Conservation (phyloP, 2,113 vertebrate species). For the Silurus glanis region DNA sequence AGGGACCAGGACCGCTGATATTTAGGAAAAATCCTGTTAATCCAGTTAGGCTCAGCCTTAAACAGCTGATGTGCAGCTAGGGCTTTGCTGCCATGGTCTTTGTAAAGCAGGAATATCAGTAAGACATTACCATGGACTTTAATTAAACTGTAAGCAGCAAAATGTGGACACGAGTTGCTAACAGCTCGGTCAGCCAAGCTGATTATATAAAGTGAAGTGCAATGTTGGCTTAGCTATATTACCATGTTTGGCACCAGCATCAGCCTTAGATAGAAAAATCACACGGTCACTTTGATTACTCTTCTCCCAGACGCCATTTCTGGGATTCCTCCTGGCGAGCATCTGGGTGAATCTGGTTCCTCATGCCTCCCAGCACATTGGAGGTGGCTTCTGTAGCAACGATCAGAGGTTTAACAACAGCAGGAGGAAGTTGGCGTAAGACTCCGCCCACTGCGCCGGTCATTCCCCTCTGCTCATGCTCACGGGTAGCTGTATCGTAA, state of each 20-base stretch:
- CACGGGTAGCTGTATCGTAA: slow-evolving; percentile 92
- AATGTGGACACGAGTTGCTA: not conserved
- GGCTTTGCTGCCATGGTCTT: slow-evolving; percentile 14
- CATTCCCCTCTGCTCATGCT: slow-evolving; percentile 95
- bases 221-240: not conserved
- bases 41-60: not conserved
- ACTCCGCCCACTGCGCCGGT: slow-evolving; percentile 95
- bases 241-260: slow-evolving; percentile 6
- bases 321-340: slow-evolving; percentile 96
- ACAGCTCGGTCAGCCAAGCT: not conserved
- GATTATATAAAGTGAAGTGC: not conserved
- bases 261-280: not conserved
- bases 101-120: not conserved
- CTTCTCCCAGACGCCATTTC: slow-evolving; percentile 84
- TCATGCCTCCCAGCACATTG: slow-evolving; percentile 95
- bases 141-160: slow-evolving; percentile 32
- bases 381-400: slow-evolving; percentile 96
- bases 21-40: not conserved
- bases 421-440: slow-evolving; percentile 91
- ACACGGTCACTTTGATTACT: slow-evolving; percentile 2
- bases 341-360: slow-evolving; percentile 96
- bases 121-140: slow-evolving; percentile 3
- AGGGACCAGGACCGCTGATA: not conserved
- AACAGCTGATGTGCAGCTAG: not conserved
- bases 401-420: slow-evolving; percentile 92